These are phyloP conservation scores for Lymantria dispar DNA, from an alignment of 2,888 invertebrate species.

Conservation along the genomic window DNA sequence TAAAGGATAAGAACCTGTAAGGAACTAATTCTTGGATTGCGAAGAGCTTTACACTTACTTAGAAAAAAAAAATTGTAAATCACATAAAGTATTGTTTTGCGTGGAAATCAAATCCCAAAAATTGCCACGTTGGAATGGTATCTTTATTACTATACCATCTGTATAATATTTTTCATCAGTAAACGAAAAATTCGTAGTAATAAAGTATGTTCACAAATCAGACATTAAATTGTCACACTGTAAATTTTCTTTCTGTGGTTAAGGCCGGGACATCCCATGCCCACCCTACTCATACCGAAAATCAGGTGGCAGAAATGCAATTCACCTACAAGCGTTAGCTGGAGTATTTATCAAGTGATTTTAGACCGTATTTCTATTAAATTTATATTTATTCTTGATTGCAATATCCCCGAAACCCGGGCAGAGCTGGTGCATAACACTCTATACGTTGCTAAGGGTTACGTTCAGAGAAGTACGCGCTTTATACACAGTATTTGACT, in stretches of 20 bases:
- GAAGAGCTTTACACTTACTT: no score
- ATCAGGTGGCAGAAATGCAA: slow-evolving; percentile 54
- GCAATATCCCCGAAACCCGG: slow-evolving; percentile 26
- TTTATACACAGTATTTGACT: slow-evolving; percentile 58
- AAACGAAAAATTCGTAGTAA: no score
- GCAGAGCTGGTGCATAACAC: slow-evolving; percentile 40
- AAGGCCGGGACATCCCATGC: slow-evolving; percentile 21
- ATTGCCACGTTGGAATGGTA: no score
- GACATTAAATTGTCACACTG: slow-evolving; percentile 4
- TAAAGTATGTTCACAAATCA: no score
- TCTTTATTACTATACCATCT: no score
- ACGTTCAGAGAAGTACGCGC: slow-evolving; percentile 45
- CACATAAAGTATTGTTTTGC: no score
- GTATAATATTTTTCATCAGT: no score
- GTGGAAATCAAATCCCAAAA: no score
- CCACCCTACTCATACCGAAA: slow-evolving; percentile 36
- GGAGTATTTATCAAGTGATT: slow-evolving; percentile 32
- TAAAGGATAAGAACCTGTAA: no score
- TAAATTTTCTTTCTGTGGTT: slow-evolving; percentile 20
- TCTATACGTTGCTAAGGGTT: slow-evolving; percentile 54
- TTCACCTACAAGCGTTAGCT: slow-evolving; percentile 39
- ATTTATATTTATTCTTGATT: slow-evolving; percentile 29
- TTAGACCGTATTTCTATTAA: slow-evolving; percentile 29
- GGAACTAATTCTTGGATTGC: no score
- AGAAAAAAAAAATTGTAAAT: no score